Evolutionary conservation across 2,113 vertebrate genomes (phyloP).

Genomic region (Callopanchax toddi): DNA sequence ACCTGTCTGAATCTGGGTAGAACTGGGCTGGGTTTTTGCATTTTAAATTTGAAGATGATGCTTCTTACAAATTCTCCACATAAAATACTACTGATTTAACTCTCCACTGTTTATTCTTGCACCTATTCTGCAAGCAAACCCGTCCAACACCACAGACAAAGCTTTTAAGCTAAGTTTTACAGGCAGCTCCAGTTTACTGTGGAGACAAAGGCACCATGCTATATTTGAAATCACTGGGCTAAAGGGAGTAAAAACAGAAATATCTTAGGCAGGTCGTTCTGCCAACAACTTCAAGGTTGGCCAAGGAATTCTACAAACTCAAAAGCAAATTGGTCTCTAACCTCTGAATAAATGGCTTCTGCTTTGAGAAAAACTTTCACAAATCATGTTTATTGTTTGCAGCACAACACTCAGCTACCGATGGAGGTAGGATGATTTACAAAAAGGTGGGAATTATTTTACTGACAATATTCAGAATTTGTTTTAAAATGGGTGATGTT

Average conservation of each 20-base stretch:
- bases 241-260: constrained; percentile 4
- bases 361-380: not conserved
- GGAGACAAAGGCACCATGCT: constrained; percentile 21
- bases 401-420: no score
- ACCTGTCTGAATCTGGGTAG: no score
- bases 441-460: no score
- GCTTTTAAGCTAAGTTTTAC: constrained; percentile 10
- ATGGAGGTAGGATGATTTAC: no score
- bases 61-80: no score
- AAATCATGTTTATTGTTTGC: no score
- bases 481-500: no score
- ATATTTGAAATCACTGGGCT: constrained; percentile 44
- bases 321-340: constrained; percentile 15
- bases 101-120: not conserved
- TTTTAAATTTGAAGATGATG: no score
- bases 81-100: no score
- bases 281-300: constrained; percentile 8
- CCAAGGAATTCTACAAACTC: constrained; percentile 11
- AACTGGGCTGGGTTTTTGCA: no score
- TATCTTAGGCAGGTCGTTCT: constrained; percentile 27
- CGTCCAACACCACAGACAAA: not conserved
- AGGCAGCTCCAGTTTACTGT: constrained; percentile 3
- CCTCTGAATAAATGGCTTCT: not conserved
- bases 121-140: not conserved
- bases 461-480: no score